These are phyloP conservation scores for Scyliorhinus canicula DNA, from an alignment of 2,797 vertebrate genomes.

Conservation along the genomic window DNA sequence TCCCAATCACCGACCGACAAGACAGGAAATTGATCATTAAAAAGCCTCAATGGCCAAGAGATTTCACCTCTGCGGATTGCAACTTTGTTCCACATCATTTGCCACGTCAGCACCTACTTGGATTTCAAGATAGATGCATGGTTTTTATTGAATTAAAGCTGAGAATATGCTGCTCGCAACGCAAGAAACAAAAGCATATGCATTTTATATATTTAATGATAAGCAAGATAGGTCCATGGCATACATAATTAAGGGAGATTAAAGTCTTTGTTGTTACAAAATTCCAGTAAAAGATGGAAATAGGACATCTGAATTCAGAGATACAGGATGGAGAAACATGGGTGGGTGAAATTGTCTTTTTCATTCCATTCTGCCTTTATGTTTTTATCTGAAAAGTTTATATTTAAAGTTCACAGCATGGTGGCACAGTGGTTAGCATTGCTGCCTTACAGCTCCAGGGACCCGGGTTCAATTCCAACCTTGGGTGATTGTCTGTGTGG, in stretches of 20 bases:
- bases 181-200: too few species aligned
- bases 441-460: too few species aligned
- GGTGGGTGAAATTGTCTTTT: not conserved
- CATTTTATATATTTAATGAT: too few species aligned
- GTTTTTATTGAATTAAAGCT: too few species aligned
- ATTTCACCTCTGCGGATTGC: not conserved
- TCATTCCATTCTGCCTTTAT: not conserved
- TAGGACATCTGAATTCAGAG: not conserved
- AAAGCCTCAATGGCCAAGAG: not conserved
- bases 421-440: too few species aligned
- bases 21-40: not conserved
- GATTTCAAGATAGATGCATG: not conserved
- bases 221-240: too few species aligned
- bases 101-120: not conserved
- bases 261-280: not conserved
- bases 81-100: not conserved
- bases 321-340: not conserved
- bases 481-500: too few species aligned
- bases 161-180: too few species aligned
- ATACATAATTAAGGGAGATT: not conserved
- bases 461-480: too few species aligned
- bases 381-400: not conserved
- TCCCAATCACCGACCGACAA: not conserved
- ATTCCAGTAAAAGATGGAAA: not conserved
- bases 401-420: not conserved